A percentile compares a stretch with the other conserved stretches of the same genome.
These are phyloP conservation scores for Littorina saxatilis DNA, from an alignment of 1,140 invertebrate species.

Conservation along the genomic window DNA sequence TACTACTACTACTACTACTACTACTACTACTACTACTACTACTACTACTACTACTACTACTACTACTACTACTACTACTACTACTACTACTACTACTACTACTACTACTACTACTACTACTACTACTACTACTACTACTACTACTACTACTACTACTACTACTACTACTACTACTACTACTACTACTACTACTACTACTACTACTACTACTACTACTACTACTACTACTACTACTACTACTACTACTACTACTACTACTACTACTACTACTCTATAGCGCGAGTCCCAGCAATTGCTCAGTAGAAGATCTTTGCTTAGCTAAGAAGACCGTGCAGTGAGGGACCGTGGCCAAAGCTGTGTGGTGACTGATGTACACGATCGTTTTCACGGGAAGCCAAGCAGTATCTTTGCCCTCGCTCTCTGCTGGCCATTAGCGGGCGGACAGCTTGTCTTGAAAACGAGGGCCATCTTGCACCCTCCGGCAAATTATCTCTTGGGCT, in stretches of 20 bases:
- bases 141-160: slow-evolving; percentile 10
- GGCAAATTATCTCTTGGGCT: too few species aligned
- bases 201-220: slow-evolving; percentile 10
- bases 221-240: slow-evolving; percentile 10
- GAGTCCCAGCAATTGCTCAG: neutral
- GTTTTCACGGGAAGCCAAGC: too few species aligned
- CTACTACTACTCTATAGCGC: slow-evolving; percentile 1
- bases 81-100: slow-evolving; percentile 10
- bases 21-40: slow-evolving; percentile 10
- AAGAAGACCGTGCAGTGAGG: too few species aligned
- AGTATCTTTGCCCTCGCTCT: too few species aligned
- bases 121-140: slow-evolving; percentile 10
- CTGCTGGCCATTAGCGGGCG: too few species aligned
- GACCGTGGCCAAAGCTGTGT: too few species aligned
- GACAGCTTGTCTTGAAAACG: too few species aligned
- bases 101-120: slow-evolving; percentile 10
- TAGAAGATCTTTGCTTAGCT: neutral
- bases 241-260: slow-evolving; percentile 10
- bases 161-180: slow-evolving; percentile 10
- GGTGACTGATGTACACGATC: too few species aligned
- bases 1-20: slow-evolving; percentile 10
- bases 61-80: slow-evolving; percentile 10
- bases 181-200: slow-evolving; percentile 7
- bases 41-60: slow-evolving; percentile 10
- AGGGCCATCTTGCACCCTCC: too few species aligned